Conservation (phyloP, 2,797 vertebrate genomes). For the Labroides dimidiatus region DNA sequence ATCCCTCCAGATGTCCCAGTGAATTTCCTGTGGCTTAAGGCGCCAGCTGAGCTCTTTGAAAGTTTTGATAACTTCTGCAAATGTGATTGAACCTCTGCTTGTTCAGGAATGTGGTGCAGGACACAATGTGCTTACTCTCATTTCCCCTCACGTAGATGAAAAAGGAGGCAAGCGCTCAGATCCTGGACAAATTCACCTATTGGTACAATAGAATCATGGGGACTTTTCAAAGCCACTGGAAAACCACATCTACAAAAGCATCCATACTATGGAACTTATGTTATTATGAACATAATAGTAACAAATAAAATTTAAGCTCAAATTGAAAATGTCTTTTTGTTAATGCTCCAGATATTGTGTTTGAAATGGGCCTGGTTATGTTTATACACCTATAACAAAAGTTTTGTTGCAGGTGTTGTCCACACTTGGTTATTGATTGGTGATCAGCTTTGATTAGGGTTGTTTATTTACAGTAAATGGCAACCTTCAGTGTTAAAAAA, state of each 20-base stretch:
- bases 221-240: conserved; percentile 8
- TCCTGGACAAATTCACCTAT: conserved; percentile 28
- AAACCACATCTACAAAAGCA: not conserved
- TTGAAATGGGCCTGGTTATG: not conserved
- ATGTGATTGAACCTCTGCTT: conserved; percentile 83
- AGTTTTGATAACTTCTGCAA: conserved; percentile 87
- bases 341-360: not conserved
- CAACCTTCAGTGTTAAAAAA: too few species aligned
- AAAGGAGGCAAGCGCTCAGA: conserved; percentile 49
- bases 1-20: conserved; percentile 87
- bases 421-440: not conserved
- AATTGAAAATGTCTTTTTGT: not conserved
- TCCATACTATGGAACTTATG: not conserved
- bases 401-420: too few species aligned
- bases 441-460: not conserved
- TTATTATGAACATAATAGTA: not conserved
- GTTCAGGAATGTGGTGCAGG: conserved; percentile 78
- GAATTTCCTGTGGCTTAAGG: conserved; percentile 89
- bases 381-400: not conserved
- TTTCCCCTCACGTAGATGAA: conserved; percentile 70
- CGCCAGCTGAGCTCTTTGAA: conserved; percentile 84
- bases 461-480: not conserved
- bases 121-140: conserved; percentile 71
- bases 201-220: conserved; percentile 6
- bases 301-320: not conserved